Evolutionary conservation across 2,113 vertebrate genomes (phyloP).

Genomic region (Nannospalax galili): DNA sequence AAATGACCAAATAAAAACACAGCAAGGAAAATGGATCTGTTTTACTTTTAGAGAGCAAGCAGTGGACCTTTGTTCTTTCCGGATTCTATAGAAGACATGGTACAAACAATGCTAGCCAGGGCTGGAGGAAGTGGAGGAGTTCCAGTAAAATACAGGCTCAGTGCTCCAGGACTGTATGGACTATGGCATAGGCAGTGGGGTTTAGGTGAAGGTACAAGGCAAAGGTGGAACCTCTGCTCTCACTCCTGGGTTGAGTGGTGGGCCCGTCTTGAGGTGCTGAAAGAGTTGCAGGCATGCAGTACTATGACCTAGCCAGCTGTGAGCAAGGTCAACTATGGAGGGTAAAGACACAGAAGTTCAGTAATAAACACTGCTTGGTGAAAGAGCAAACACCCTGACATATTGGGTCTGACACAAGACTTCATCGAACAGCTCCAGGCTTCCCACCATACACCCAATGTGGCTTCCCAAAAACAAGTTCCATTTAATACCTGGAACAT

Average conservation of each 20-base stretch:
- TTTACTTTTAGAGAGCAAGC: no score
- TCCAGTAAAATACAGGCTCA: background rate
- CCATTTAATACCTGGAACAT: background rate
- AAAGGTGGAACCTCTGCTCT: background rate
- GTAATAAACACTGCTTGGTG: background rate
- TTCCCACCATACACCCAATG: background rate
- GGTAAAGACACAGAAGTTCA: background rate
- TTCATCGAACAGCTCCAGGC: background rate
- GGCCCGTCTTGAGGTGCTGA: background rate
- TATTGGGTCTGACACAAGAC: background rate
- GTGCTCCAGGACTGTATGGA: background rate
- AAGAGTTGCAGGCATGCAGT: background rate
- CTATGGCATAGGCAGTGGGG: background rate
- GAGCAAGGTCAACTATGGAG: background rate
- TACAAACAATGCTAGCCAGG: no score
- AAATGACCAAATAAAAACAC: no score
- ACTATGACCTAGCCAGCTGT: background rate
- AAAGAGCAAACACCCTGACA: background rate
- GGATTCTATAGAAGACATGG: no score
- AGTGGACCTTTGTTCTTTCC: no score
- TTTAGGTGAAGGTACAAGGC: background rate
- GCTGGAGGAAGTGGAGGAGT: background rate
- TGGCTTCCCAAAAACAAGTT: background rate
- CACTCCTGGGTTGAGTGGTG: background rate
- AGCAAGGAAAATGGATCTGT: no score